phyloP scores from a whole-genome alignment of 2,113 vertebrate species.

The Eulacestoma nigropectus region DNA sequence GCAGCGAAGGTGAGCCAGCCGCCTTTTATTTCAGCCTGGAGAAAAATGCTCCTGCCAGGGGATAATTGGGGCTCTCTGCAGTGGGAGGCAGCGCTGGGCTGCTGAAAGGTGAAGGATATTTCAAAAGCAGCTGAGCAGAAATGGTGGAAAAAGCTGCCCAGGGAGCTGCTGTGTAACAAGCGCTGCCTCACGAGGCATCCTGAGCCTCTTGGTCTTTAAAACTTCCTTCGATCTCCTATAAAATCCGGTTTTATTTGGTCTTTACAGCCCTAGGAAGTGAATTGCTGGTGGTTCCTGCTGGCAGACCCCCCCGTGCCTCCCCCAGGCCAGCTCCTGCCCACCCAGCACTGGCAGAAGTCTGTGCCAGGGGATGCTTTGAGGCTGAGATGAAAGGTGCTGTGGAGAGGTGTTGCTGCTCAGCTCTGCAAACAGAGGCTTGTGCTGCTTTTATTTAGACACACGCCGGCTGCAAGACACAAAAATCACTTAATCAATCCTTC shows the following conservation, averaged over 20 bases:
- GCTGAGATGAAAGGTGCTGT: not conserved
- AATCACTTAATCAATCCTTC: conserved; percentile 46
- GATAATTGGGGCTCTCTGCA: not conserved
- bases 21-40: not conserved
- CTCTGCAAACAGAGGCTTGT: not conserved
- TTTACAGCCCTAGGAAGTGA: not conserved
- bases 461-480: not conserved
- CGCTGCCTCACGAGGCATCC: not conserved
- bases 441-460: conserved; percentile 6
- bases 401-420: not conserved
- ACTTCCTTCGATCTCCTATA: not conserved
- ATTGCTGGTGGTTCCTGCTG: not conserved
- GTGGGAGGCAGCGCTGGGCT: not conserved
- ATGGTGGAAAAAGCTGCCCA: not conserved
- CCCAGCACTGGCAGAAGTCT: accelerated
- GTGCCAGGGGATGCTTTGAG: not conserved
- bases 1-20: not conserved
- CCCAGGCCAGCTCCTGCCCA: not conserved
- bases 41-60: not conserved
- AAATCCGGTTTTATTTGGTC: not conserved
- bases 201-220: not conserved
- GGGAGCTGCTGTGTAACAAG: not conserved
- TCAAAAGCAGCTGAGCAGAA: conserved; percentile 15
- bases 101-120: not conserved
- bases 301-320: not conserved